Evolutionary conservation across 2,888 invertebrate genomes (phyloP), one percentile per base, ranked within the genome.

Genomic region (Azorinus chamasolen): DNA sequence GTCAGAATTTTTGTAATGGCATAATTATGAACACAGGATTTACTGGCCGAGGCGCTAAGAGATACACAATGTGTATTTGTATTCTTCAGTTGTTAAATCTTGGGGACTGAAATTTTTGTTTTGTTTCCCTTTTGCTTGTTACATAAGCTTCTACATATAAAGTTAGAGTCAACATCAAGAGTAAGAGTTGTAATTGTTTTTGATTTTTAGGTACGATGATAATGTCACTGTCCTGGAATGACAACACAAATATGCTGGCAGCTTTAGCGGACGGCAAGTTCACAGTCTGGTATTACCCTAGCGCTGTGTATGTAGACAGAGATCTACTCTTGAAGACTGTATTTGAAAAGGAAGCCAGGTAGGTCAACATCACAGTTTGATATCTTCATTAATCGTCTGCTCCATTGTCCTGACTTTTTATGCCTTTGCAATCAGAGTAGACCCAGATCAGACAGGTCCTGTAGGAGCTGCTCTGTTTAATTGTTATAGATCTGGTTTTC

Each of bases 211-310:
- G 95, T 70, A 94, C 94, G n/a, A 95, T 95, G 95, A 94, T 95
- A 6, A 94, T 95, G 73, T 95, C 95, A 37, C 93, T 81, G 25
- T 95, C 93, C 51, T 97, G 97, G 95, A 96, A 96, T 88, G 95
- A 95, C 64, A 95, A 95, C 76, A 95, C 96, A 2, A 96, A 96
- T 91, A 96, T 97, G 89, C 93, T 97, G 79, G 96, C 96, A 16
- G 96, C 96, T 0, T 95, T 97, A 83, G 95, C 97, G 84, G 97
- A 97, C 86, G 95, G 96, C 0, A 95, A 95, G 87, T 94, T 97
- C 57, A 95, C 96, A 32, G 95, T 97, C 32, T 98, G 97, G 96
- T 96, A 96, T 84, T 96, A 96, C 88, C 97, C 97, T 0, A 95
- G 95, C 59, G 95, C 95, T 54, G 95, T 96, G 0, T 95, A 95